Conservation (phyloP, 2,797 vertebrate genomes). For the Philypnodon macrostomus region DNA sequence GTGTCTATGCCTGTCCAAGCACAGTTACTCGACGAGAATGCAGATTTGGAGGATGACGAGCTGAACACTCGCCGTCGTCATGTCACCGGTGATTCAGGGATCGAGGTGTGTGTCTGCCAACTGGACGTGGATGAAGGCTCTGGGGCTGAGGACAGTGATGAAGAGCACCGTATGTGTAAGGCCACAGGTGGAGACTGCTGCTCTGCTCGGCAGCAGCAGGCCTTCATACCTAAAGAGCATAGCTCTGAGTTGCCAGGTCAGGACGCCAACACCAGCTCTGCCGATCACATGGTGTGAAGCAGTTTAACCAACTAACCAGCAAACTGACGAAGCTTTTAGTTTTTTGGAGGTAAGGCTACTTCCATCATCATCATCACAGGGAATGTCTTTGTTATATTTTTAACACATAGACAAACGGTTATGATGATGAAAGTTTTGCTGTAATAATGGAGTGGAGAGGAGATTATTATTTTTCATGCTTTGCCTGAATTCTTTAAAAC, state of each 20-base stretch:
- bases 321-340: conserved; percentile 25
- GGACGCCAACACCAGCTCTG: conserved; percentile 57
- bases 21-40: conserved; percentile 36
- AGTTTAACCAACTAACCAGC: conserved; percentile 29
- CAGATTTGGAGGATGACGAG: conserved; percentile 48
- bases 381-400: conserved; percentile 39
- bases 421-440: conserved; percentile 44
- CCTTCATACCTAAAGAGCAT: conserved; percentile 64
- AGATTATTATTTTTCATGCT: conserved; percentile 9
- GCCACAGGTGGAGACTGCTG: conserved; percentile 66
- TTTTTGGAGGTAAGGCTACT: conserved; percentile 23
- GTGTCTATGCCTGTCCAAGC: conserved; percentile 20
- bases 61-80: conserved; percentile 76
- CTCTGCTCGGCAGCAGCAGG: conserved; percentile 48
- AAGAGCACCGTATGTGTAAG: conserved; percentile 64
- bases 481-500: conserved; percentile 40
- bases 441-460: conserved; percentile 8
- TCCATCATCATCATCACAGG: conserved; percentile 38
- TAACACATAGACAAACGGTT: conserved; percentile 31
- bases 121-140: conserved; percentile 74
- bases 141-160: conserved; percentile 64
- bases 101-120: conserved; percentile 82
- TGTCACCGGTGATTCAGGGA: conserved; percentile 82
- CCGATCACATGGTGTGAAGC: conserved; percentile 76
- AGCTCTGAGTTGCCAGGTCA: conserved; percentile 52